Evolutionary conservation across 2,888 invertebrate genomes (phyloP), one percentile per base, ranked within the genome.

Genomic region (Zele albiditarsus): DNA sequence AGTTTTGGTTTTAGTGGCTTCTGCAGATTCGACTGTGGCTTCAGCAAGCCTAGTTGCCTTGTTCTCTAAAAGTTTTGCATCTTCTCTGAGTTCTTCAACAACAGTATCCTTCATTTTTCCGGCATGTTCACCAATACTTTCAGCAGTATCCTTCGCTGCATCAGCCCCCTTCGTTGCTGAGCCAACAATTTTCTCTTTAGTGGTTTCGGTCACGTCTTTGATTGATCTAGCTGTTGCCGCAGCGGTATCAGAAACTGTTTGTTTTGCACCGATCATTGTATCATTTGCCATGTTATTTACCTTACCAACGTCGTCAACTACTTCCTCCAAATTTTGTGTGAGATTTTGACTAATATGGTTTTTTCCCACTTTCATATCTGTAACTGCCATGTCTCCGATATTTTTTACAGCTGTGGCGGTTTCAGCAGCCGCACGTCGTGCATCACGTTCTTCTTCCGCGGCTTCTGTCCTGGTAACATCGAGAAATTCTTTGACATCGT

Each of bases 401-500:
- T 2, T 12, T 12, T 38, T 12, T 8, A 38, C 67, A 49, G 75
- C 77, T 53, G 71, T 74, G 6, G 14, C 67, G 12, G 76, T 31
- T 1, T 81, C 79, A 38, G 75, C 71, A 0, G 75, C 77, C 8
- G 74, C 71, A 16, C 79, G 80, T 46, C 77, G 81, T 0, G 78
- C 79, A 1, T 75, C 78, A 31, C 82, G 81, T 69, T 83, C 81
- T 49, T 80, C 77, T 1, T 80, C 79, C 1, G 63, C 65, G 28
- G 78, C 77, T 57, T 82, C 80, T 23, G 69, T 63, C 58, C 78
- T 77, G 0, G 77, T 76, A 12, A 78, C 79, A 1, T 85, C 83
- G 20, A 81, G 69, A 67, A 85, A 84, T n/a, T 83, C 83, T 75
- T 83, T 82, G 0, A 82, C 81, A 1, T 84, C 84, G 16, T 79